Conservation (phyloP, 2,888 invertebrate genomes). For the Halocaridina rubra region DNA sequence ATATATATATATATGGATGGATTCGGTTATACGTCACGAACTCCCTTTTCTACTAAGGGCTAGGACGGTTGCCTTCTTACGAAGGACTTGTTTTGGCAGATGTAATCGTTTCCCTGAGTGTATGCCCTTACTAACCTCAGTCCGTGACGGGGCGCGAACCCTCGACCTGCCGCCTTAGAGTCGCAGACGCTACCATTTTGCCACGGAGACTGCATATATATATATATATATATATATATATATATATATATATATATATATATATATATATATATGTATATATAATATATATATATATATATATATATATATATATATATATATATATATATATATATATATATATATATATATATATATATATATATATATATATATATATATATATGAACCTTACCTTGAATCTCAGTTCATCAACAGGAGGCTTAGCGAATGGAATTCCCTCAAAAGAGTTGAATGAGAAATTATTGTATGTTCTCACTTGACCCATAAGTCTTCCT, state of each 20-base stretch:
- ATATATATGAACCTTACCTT: neutral
- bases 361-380: neutral
- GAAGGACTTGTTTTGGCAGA: too few relatives aligned
- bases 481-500: neutral
- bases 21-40: too few relatives aligned
- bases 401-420: neutral
- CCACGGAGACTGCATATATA: too few relatives aligned
- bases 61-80: too few relatives aligned
- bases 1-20: neutral
- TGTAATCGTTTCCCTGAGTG: too few relatives aligned
- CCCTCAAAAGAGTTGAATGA: neutral
- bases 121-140: too few relatives aligned
- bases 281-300: slow-evolving; percentile 5
- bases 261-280: slow-evolving; percentile 20
- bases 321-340: slow-evolving; percentile 36
- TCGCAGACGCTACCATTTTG: too few relatives aligned
- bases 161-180: too few relatives aligned
- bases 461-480: neutral
- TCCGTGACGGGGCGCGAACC: too few relatives aligned
- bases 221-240: neutral
- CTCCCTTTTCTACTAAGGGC: too few relatives aligned
- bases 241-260: neutral
- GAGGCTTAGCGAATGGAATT: neutral
- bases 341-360: slow-evolving; percentile 28
- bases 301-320: slow-evolving; percentile 24